These are phyloP conservation scores for Temnothorax nylanderi DNA, from an alignment of 1,140 invertebrate genomes.

Conservation along the genomic window DNA sequence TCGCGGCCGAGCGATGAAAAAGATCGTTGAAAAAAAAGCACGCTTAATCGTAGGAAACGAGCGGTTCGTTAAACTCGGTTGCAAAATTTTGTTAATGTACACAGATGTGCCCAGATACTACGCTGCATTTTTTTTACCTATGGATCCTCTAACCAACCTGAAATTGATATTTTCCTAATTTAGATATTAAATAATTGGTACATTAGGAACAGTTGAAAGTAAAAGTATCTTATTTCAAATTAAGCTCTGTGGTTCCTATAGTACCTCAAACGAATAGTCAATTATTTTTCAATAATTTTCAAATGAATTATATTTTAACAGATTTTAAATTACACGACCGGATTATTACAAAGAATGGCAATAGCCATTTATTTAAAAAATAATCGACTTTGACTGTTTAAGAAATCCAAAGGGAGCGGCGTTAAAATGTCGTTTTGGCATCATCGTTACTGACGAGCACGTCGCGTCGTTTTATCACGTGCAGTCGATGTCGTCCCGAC, in stretches of 20 bases:
- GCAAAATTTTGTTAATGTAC: slow-evolving; percentile 10
- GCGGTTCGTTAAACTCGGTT: slow-evolving; percentile 46
- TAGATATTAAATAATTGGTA: background rate
- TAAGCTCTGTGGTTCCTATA: background rate
- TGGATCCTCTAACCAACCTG: background rate
- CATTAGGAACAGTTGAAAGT: background rate
- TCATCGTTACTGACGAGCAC: background rate
- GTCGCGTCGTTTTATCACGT: background rate
- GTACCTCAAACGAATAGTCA: background rate
- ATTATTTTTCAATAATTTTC: background rate
- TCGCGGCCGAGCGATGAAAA: slow-evolving; percentile 55
- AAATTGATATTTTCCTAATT: background rate
- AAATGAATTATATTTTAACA: background rate
- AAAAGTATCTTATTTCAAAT: background rate
- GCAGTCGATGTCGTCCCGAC: slow-evolving; percentile 20
- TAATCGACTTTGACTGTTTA: background rate
- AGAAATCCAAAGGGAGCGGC: background rate
- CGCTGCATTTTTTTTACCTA: background rate
- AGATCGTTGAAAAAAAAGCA: slow-evolving; percentile 68
- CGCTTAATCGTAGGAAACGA: slow-evolving; percentile 53
- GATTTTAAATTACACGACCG: background rate
- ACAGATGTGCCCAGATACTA: background rate
- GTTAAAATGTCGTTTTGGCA: background rate
- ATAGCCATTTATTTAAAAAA: background rate
- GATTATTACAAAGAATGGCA: background rate